Base-by-base conservation (phyloP, 2,888 invertebrate species). In the Chymomyza amoena region DNA sequence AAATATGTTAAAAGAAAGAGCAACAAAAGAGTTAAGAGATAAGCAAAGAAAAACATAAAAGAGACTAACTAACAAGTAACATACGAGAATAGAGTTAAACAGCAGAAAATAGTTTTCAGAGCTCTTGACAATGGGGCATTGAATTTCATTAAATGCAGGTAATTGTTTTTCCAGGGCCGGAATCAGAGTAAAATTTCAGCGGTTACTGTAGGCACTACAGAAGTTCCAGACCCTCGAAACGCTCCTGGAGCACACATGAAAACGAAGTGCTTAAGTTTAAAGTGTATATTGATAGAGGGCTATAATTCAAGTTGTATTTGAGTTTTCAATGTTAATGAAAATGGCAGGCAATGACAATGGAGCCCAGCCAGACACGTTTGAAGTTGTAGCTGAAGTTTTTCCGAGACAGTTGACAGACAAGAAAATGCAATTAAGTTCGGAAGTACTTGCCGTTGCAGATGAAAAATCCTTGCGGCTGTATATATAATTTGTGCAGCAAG, bases 371-470 rank as follows among this genome's bases (percentile, higher is more conserved):
- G 63, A 45, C 10, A 73, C 64, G 60, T 56, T 62, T 61, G 15
- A 15, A 66, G 60, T 68, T 65, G 10, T 10, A 66, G 60, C 67
- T 65, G 56, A 67, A 63, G 66, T 45, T 45, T 66, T 63, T 67
- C 60, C 32, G 57, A 45, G 50, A 45, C 59, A 20, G 63, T 7
- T 15, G 18, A 63, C 72, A 25, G 66, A 80, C 80, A 81, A 68
- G 72, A 62, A 87, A 84, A 81, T 79, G 80, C 77, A 84, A 87
- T 87, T 87, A 81, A 76, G 67, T 66, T 66, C 57, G 9, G 15
- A 50, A n/a, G 39, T 15, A 59, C 32, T 32, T 32, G 62, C 13
- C 50, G 39, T 39, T 45, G 18, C 54, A 67, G 60, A 36, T 71
- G 56, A 61, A 77, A 6, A 16, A 50, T 18, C 28, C n/a, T 10